Percentiles rank a stretch among this genome's conserved stretches.
These are phyloP conservation scores for Leptinotarsa tumamoca DNA, from an alignment of 2,888 invertebrate species.

Conservation along the genomic window DNA sequence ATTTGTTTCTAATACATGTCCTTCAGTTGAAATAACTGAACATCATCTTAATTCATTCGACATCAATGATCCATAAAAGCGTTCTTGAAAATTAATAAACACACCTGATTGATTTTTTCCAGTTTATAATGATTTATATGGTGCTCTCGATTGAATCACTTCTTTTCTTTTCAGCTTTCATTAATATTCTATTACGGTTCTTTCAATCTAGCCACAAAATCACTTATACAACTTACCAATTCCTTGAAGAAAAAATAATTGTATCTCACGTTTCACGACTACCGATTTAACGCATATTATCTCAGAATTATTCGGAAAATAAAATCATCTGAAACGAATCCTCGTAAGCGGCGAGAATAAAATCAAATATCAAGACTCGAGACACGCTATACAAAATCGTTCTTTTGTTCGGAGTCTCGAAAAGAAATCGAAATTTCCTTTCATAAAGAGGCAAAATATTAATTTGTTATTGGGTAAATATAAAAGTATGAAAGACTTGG, in stretches of 20 bases:
- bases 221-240: constrained; percentile 15
- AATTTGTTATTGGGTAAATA: constrained; percentile 1
- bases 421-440: background rate
- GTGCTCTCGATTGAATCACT: background rate
- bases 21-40: too few relatives aligned
- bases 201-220: background rate
- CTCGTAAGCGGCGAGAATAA: constrained; percentile 8
- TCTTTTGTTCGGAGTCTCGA: background rate
- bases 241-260: constrained; percentile 22
- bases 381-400: background rate
- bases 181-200: constrained; percentile 18
- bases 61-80: too few relatives aligned
- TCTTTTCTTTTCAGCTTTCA: constrained; percentile 22
- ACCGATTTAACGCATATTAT: constrained; percentile 28
- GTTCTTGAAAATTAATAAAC: background rate
- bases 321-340: constrained; percentile 3
- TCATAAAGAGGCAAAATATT: background rate
- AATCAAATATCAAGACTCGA: constrained; percentile 5
- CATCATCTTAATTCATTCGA: too few relatives aligned
- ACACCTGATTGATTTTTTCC: constrained; percentile 2
- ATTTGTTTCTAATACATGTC: too few relatives aligned
- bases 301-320: constrained; percentile 7
- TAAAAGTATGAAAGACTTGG: background rate
- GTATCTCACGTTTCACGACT: constrained; percentile 22
- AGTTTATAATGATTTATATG: background rate